A percentile compares a stretch with the other conserved stretches of the same genome.
Conservation (phyloP, 2,113 vertebrate species). For the Ochotona princeps region DNA sequence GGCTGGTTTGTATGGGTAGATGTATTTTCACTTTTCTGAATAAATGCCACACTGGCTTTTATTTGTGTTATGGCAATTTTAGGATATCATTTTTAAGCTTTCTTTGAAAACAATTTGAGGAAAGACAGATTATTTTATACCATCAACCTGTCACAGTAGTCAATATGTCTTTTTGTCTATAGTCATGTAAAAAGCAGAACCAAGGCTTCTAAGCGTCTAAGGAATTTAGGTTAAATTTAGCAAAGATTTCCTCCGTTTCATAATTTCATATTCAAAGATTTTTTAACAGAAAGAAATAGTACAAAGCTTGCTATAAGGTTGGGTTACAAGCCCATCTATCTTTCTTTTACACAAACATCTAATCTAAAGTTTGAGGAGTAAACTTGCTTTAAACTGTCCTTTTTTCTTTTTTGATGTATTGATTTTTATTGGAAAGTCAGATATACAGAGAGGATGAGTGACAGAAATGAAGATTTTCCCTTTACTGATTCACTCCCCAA, state of each 20-base stretch:
- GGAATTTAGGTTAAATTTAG: background rate
- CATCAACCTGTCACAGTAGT: background rate
- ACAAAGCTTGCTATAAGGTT: background rate
- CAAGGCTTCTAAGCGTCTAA: background rate
- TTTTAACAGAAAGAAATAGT: background rate
- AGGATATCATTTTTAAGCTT: background rate
- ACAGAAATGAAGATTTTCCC: no score
- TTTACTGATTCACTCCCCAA: no score
- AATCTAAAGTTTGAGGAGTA: background rate
- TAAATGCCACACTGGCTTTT: background rate
- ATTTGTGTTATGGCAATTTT: background rate
- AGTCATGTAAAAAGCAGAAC: background rate
- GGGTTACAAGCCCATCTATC: background rate
- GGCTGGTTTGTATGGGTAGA: no score
- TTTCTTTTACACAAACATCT: constrained; percentile 5
- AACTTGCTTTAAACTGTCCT: no score
- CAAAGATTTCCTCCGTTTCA: background rate
- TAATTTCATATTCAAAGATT: background rate
- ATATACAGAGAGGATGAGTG: no score
- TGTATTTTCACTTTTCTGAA: background rate
- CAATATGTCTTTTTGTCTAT: background rate
- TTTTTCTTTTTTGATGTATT: no score
- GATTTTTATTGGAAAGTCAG: no score
- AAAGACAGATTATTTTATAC: background rate
- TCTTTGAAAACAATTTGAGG: background rate